Evolutionary conservation across 1,140 invertebrate species (phyloP), one percentile per base, ranked within the genome.

Genomic region (Aphidius ervi): DNA sequence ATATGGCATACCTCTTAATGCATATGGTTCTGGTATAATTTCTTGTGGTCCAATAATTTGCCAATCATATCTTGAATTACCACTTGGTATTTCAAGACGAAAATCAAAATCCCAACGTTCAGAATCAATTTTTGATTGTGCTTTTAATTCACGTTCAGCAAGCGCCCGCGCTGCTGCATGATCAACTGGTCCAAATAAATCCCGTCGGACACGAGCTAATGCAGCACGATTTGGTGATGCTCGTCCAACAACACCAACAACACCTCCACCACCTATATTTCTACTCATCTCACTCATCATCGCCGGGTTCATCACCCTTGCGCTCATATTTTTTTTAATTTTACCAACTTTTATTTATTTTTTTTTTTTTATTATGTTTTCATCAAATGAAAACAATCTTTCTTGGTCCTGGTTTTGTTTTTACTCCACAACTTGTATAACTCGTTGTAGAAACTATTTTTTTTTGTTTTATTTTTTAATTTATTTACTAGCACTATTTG

Each of bases 141-240:
- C 74, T 16, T 65, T 66, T 8, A 82, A 61, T 61, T 83, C 80
- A 2, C 71, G 66, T 43, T 82, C 76, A 3, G 79, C 78, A 31
- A 82, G 70, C 1, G 73, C 74, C 1, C 72, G 67, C 6, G 77
- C 77, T 5, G 81, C 81, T 8, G 76, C 80, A 63, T 82, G 82
- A 65, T 83, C 81, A 5, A 82, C 81, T 4, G 82, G 82, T 0
- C 81, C 82, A 63, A 83, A 83, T n/a, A 83, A 67, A 63, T 81
- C 78, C 61, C 80, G 72, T 8, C 80, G 68, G 5, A 82, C 79
- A 9, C 77, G 73, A 0, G 77, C 77, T 5, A 80, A 63, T 1
- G 74, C 74, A 9, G 74, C 77, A 7, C 69, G 68, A 56, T 63
- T 75, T 52, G 78, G 77, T 8, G 61, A 67, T 9, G 72, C 68